Conservation (phyloP, 1,140 invertebrate genomes). For the Drosophila sechellia region DNA sequence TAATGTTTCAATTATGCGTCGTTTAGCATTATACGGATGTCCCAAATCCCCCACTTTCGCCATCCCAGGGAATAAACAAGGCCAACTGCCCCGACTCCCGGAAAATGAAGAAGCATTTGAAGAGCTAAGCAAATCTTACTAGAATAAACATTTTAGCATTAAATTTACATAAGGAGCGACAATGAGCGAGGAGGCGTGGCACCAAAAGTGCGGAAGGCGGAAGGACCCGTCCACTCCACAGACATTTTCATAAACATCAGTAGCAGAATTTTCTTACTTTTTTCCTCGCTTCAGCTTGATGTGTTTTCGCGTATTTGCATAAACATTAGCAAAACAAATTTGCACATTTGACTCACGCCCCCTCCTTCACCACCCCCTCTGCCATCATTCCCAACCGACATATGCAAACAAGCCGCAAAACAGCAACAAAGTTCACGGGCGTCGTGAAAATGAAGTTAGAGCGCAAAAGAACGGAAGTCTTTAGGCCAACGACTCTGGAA, state of each 20-base stretch:
- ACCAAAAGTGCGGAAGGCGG: neutral
- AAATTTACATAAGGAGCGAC: slow-evolving; percentile 80
- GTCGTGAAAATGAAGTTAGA: slow-evolving; percentile 66
- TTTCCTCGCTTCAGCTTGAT: slow-evolving; percentile 42
- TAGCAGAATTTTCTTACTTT: slow-evolving; percentile 25
- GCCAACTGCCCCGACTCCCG: slow-evolving; percentile 12
- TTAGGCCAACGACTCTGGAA: slow-evolving; percentile 61
- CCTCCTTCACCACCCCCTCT: slow-evolving; percentile 28
- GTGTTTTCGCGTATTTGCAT: slow-evolving; percentile 75
- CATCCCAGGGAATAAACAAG: slow-evolving; percentile 23
- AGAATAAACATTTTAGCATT: slow-evolving; percentile 83
- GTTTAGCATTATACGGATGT: slow-evolving; percentile 74
- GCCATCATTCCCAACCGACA: slow-evolving; percentile 53
- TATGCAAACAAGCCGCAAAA: slow-evolving; percentile 74
- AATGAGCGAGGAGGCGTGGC: slow-evolving; percentile 39
- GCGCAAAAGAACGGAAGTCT: slow-evolving; percentile 71
- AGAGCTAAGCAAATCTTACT: slow-evolving; percentile 80
- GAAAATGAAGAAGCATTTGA: slow-evolving; percentile 56
- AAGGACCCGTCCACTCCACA: slow-evolving; percentile 47
- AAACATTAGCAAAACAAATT: slow-evolving; percentile 83
- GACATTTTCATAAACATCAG: slow-evolving; percentile 79
- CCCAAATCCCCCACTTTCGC: slow-evolving; percentile 15
- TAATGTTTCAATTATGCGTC: slow-evolving; percentile 82
- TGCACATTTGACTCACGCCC: slow-evolving; percentile 71
- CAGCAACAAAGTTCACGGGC: slow-evolving; percentile 47